Evolutionary conservation across 2,113 vertebrate genomes (phyloP), one percentile per base, ranked within the genome.

Genomic region (Chroicocephalus ridibundus): DNA sequence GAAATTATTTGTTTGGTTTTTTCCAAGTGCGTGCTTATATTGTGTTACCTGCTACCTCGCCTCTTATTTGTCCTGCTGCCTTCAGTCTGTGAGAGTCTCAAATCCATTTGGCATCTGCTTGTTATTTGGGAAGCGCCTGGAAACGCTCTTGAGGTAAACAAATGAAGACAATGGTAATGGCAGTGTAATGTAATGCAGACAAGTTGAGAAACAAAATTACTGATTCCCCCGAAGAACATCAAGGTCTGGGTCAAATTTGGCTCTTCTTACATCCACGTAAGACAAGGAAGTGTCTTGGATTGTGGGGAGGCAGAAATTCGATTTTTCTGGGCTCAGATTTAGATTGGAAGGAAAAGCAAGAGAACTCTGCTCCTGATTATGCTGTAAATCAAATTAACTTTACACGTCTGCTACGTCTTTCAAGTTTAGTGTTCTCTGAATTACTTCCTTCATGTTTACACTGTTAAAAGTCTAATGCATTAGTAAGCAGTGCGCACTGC

Each of bases 401-500:
- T 90, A 85, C 70, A 80, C 0, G 9, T 85, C 83, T 95, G 70
- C 52, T 89, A 31, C 0, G 2, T 95, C 95, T 94, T 95, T 95
- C 89, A 97, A 85, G 81, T 96, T 95, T 92, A 94, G 84, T 95
- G 95, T 93, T 96, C 86, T 94, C 87, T 96, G 96, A 97, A 94
- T 96, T 97, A 94, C 81, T 93, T 93, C 91, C 86, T 96, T 93
- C 82, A 71, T 97, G 87, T 97, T 96, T 94, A 91, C 89, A 77
- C 84, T 90, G 62, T 80, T 96, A 90, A 95, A 96, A 95, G 78
- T 90, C 94, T 91, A 93, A 91, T 93, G 93, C 84, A 94, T 93
- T 97, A 91, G 86, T 70, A 93, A 94, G 89, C 82, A 97, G 89
- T 94, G 94, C 85, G 95, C 95, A 91, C 82, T 82, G 74, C 78